Evolutionary conservation across 2,888 invertebrate genomes (phyloP).

Genomic region (Gnatocerus cornutus): DNA sequence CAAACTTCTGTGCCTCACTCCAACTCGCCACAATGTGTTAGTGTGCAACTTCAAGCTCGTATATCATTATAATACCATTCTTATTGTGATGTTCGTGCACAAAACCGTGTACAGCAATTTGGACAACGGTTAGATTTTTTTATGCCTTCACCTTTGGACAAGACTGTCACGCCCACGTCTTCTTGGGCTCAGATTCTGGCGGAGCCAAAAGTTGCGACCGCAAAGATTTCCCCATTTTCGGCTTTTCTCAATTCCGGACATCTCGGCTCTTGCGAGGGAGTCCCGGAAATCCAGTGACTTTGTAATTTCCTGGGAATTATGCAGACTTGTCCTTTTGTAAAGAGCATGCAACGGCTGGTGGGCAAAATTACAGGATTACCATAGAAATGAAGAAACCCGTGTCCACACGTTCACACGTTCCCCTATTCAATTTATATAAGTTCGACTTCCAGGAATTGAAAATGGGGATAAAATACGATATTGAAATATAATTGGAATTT

Average conservation of each 20-base stretch:
- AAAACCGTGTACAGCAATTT: constrained; percentile 29
- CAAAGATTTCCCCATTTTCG: constrained; percentile 1
- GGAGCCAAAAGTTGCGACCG: too few species aligned
- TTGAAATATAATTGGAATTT: constrained; percentile 6
- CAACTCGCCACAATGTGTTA: constrained; percentile 4
- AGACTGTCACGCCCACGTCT: constrained; percentile 15
- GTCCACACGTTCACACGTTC: constrained; percentile 18
- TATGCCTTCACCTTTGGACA: constrained; percentile 11
- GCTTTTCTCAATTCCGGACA: constrained; percentile 8
- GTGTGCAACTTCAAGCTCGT: constrained; percentile 8
- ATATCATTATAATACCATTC: constrained; percentile 32
- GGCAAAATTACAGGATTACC: constrained; percentile 18
- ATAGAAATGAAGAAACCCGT: constrained; percentile 31
- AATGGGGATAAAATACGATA: constrained; percentile 1
- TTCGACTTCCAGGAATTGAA: constrained; percentile 4
- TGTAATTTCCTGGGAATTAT: constrained; percentile 33
- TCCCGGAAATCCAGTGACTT: constrained; percentile 25
- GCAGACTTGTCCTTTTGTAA: constrained; percentile 28
- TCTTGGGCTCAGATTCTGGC: neutral
- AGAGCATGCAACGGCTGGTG: constrained; percentile 4
- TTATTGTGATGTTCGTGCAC: constrained; percentile 29
- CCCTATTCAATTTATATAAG: constrained; percentile 2
- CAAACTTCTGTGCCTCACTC: constrained; percentile 48
- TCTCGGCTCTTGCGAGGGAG: constrained; percentile 1
- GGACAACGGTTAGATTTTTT: constrained; percentile 18